Evolutionary conservation across 2,888 invertebrate genomes (phyloP).

Genomic region (Bruchidius siliquastri): DNA sequence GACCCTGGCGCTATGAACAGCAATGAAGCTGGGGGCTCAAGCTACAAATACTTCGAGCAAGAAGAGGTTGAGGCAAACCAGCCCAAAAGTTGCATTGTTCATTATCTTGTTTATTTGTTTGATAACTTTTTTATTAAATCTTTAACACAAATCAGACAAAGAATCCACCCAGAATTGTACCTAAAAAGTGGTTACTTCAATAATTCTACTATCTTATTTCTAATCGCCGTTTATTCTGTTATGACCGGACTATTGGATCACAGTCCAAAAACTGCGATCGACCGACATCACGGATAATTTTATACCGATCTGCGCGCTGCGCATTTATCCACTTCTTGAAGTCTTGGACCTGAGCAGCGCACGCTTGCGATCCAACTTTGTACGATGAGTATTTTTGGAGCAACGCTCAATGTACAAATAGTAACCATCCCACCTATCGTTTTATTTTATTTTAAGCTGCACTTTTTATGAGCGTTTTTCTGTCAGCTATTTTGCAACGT

Average conservation of each 20-base stretch:
- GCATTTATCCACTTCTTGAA: conserved; percentile 1
- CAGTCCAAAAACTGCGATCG: background rate
- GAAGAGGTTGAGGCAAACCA: too few species aligned
- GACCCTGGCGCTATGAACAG: too few species aligned
- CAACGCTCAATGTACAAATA: conserved; percentile 26
- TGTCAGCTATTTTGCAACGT: conserved; percentile 8
- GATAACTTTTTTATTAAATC: too few species aligned
- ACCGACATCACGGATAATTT: conserved; percentile 1
- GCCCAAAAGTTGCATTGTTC: too few species aligned
- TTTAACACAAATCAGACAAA: too few species aligned
- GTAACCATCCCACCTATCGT: conserved; percentile 25
- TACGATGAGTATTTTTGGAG: conserved; percentile 22
- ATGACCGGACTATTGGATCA: background rate
- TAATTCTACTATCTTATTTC: too few species aligned
- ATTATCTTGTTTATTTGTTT: too few species aligned
- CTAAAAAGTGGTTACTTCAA: too few species aligned
- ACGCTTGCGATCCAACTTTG: background rate
- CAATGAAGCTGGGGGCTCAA: too few species aligned
- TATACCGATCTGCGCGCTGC: background rate
- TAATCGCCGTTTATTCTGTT: background rate
- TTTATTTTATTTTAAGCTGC: conserved; percentile 25
- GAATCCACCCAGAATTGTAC: too few species aligned
- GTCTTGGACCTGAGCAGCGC: background rate
- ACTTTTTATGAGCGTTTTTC: conserved; percentile 15
- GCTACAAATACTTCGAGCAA: too few species aligned